Evolutionary conservation across 2,888 invertebrate species (phyloP).

Genomic region (Latrodectus elegans): DNA sequence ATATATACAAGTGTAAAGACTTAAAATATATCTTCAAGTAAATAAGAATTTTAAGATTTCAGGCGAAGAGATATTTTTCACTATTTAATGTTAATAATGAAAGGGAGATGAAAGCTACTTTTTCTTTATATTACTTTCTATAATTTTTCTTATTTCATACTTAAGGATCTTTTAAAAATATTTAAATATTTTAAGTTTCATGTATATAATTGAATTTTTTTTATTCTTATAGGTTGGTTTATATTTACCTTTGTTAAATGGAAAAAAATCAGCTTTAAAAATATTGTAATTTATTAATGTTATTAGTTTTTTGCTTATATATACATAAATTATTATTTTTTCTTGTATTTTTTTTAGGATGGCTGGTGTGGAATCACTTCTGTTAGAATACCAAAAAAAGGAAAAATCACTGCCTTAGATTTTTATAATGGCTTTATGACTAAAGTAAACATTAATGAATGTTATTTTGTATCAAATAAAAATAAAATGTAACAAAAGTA

Average conservation of each 20-base stretch:
- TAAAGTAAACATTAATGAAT: constrained; percentile 18
- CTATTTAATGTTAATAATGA: too few relatives aligned
- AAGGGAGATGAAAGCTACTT: too few relatives aligned
- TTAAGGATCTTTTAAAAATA: too few relatives aligned
- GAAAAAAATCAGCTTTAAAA: too few relatives aligned
- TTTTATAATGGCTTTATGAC: constrained; percentile 89
- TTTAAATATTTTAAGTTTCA: background rate
- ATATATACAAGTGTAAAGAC: too few relatives aligned
- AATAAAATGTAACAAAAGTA: background rate
- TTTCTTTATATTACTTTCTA: too few relatives aligned
- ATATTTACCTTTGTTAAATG: background rate
- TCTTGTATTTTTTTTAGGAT: constrained; percentile 72
- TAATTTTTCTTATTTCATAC: too few relatives aligned
- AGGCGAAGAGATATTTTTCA: too few relatives aligned
- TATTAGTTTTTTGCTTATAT: too few relatives aligned
- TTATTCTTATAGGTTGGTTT: background rate
- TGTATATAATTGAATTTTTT: background rate
- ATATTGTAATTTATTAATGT: too few relatives aligned
- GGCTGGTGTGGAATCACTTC: constrained; percentile 81
- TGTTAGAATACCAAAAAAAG: constrained; percentile 82
- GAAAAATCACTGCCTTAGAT: constrained; percentile 84
- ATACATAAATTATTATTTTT: background rate
- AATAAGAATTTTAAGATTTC: too few relatives aligned
- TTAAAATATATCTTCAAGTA: too few relatives aligned
- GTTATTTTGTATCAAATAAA: constrained; percentile 41